phyloP scores from a whole-genome alignment of 2,797 vertebrate species.

The Microcaecilia unicolor region DNA sequence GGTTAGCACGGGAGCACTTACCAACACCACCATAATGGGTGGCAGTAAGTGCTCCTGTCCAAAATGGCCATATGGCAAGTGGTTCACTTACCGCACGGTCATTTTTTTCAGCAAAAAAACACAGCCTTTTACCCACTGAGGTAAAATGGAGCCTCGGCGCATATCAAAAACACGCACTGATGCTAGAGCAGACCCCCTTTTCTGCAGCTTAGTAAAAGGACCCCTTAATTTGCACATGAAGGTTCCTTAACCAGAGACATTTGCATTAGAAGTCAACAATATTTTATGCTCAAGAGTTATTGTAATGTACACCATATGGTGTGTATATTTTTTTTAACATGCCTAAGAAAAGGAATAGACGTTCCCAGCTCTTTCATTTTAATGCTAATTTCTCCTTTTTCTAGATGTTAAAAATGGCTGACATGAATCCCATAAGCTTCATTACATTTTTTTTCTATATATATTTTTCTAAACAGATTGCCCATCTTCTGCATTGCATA shows the following conservation, averaged over 20 bases:
- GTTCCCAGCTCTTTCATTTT: constrained; percentile 19
- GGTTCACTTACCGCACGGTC: too few species aligned
- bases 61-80: too few species aligned
- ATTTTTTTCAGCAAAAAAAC: too few species aligned
- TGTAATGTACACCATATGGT: constrained; percentile 24
- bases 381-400: constrained; percentile 30
- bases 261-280: constrained; percentile 21
- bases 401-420: constrained; percentile 26
- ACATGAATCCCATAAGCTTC: constrained; percentile 44
- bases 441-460: constrained; percentile 21
- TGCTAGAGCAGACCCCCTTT: too few species aligned
- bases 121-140: too few species aligned
- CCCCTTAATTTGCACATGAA: too few species aligned
- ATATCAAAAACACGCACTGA: too few species aligned
- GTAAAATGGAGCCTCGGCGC: too few species aligned
- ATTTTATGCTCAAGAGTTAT: constrained; percentile 7
- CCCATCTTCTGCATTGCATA: constrained; percentile 48
- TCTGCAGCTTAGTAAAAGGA: too few species aligned
- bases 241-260: constrained; percentile 1
- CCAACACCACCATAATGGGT: too few species aligned
- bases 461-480: constrained; percentile 30
- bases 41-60: too few species aligned
- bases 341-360: constrained; percentile 31
- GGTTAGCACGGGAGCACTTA: too few species aligned
- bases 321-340: constrained; percentile 10